A percentile compares a stretch with the other conserved stretches of the same genome.
Conservation (phyloP, 1,140 invertebrate genomes). For the Macrotrachela quadricornifera region DNA sequence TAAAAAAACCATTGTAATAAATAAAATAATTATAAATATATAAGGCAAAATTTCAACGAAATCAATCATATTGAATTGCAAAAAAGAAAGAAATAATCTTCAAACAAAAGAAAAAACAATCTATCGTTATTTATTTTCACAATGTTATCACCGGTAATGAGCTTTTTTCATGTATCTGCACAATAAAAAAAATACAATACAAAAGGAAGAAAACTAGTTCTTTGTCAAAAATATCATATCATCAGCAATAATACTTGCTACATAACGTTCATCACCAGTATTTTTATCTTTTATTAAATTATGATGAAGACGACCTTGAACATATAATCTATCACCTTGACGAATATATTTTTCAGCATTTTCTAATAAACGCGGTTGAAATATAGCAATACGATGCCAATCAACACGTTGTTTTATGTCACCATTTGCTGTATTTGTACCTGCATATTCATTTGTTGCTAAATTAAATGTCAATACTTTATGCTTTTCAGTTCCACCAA, state of each 20-base stretch:
- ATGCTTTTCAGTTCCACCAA: not conserved
- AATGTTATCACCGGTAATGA: too few species aligned
- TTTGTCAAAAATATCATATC: conserved; percentile 6
- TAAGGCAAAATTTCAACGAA: too few species aligned
- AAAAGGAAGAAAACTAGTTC: not conserved
- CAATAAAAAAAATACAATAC: too few species aligned
- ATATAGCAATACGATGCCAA: conserved; percentile 7
- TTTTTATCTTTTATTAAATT: conserved; percentile 7
- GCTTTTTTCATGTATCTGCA: too few species aligned
- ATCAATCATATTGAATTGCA: too few species aligned
- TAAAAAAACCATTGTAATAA: too few species aligned
- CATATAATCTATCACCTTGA: conserved; percentile 8
- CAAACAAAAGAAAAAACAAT: too few species aligned
- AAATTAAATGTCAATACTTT: conserved; percentile 3
- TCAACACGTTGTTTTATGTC: conserved; percentile 3
- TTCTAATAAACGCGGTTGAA: not conserved
- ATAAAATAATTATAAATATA: too few species aligned
- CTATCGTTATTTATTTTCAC: too few species aligned
- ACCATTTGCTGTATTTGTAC: not conserved
- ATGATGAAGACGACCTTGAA: conserved; percentile 6
- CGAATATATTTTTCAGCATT: conserved; percentile 3
- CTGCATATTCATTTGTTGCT: conserved; percentile 9
- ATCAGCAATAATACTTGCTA: conserved; percentile 8
- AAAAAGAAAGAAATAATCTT: too few species aligned
- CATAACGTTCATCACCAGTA: not conserved